These are phyloP conservation scores for Thalassarche chlororhynchos DNA, from an alignment of 2,113 vertebrate genomes.

Conservation along the genomic window DNA sequence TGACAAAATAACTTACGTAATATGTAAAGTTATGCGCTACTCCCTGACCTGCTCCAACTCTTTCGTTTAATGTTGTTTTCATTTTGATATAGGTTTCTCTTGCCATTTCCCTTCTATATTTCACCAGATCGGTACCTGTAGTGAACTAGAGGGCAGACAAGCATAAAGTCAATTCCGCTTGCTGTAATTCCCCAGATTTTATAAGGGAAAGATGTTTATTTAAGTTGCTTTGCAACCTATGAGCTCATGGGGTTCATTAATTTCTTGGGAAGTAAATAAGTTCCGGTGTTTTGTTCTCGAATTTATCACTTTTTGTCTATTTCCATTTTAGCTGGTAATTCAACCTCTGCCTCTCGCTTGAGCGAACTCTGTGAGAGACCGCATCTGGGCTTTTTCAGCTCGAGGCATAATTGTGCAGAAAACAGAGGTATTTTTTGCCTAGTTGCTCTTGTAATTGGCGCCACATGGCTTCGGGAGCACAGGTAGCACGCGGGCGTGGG, in stretches of 20 bases:
- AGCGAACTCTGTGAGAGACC: neutral
- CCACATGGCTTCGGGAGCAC: neutral
- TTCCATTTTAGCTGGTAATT: neutral
- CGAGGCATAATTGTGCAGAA: neutral
- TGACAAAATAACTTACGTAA: neutral
- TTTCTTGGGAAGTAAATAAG: neutral
- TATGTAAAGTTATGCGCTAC: neutral
- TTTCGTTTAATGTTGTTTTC: neutral
- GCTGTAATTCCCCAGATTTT: neutral
- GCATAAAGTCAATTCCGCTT: neutral
- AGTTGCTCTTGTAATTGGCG: neutral
- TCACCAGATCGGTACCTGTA: neutral
- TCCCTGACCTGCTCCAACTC: neutral
- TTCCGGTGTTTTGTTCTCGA: neutral
- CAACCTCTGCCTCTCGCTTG: neutral
- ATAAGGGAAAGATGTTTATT: neutral
- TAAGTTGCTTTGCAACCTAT: neutral
- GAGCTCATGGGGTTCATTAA: constrained; percentile 11
- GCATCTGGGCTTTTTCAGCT: neutral
- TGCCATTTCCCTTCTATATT: neutral
- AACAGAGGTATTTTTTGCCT: neutral
- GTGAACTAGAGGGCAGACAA: neutral
- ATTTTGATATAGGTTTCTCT: neutral
- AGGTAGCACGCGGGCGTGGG: rapidly evolving
- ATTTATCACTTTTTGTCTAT: neutral